Evolutionary conservation across 2,888 invertebrate genomes (phyloP).

Genomic region (Stratiomys singularior): DNA sequence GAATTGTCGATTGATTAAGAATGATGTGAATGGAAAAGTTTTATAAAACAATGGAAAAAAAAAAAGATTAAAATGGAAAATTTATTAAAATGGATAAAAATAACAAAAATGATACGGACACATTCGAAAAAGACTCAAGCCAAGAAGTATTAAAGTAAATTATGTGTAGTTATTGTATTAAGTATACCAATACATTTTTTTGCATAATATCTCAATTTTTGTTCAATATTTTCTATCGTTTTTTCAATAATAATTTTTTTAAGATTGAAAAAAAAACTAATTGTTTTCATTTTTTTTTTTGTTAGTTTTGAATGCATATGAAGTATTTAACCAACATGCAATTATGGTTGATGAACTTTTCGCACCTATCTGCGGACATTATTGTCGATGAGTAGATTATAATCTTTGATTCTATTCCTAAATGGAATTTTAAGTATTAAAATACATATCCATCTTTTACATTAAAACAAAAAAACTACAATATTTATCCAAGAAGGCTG

Average conservation of each 20-base stretch:
- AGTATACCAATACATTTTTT: conserved; percentile 40
- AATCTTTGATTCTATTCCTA: no score
- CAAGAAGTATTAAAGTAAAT: conserved; percentile 46
- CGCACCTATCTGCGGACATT: no score
- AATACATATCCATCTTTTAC: no score
- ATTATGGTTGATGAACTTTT: no score
- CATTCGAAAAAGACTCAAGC: conserved; percentile 44
- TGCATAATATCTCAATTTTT: conserved; percentile 26
- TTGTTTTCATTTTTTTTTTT: neutral
- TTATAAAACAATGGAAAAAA: neutral
- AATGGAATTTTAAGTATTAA: no score
- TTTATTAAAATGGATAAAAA: neutral
- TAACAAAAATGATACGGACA: neutral
- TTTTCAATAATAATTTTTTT: conserved; percentile 38
- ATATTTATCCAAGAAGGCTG: no score
- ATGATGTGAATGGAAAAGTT: neutral
- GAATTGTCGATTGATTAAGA: neutral
- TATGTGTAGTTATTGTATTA: conserved; percentile 41
- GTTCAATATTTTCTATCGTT: conserved; percentile 42
- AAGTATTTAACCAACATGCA: no score
- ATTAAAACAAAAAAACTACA: no score
- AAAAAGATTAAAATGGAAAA: neutral
- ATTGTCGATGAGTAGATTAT: no score
- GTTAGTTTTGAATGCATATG: no score
- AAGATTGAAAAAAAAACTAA: conserved; percentile 18